These are phyloP conservation scores for Ennomos erosarius DNA, from an alignment of 2,888 invertebrate genomes.

Conservation along the genomic window DNA sequence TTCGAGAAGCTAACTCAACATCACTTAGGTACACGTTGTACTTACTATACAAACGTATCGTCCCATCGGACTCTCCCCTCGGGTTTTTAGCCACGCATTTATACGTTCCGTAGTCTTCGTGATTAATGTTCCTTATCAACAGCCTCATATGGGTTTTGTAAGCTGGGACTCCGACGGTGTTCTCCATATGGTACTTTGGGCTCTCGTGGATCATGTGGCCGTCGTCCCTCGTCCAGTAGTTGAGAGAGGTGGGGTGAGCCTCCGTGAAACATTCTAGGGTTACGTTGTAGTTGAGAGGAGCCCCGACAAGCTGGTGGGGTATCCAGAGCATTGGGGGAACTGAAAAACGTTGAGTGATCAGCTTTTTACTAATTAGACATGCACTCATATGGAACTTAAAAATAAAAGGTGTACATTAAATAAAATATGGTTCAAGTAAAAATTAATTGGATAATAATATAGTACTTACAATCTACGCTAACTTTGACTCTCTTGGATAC, in stretches of 20 bases:
- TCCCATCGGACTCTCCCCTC: slow-evolving; percentile 95
- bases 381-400: too few species aligned
- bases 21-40: slow-evolving; percentile 13
- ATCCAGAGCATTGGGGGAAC: slow-evolving; percentile 97
- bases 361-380: slow-evolving; percentile 1
- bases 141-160: slow-evolving; percentile 96
- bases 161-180: slow-evolving; percentile 87
- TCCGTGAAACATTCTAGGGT: slow-evolving; percentile 96
- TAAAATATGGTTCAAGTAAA: too few species aligned
- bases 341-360: slow-evolving; percentile 57
- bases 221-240: slow-evolving; percentile 95
- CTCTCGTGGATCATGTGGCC: slow-evolving; percentile 96
- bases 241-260: slow-evolving; percentile 95
- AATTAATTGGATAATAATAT: too few species aligned
- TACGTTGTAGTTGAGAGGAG: slow-evolving; percentile 92
- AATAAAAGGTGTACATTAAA: too few species aligned
- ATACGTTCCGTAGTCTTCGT: slow-evolving; percentile 93
- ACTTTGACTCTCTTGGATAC: slow-evolving; percentile 97
- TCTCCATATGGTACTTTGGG: slow-evolving; percentile 91
- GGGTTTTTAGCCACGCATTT: slow-evolving; percentile 96
- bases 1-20: too few species aligned
- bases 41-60: slow-evolving; percentile 95
- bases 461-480: slow-evolving; percentile 95
- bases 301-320: slow-evolving; percentile 95
- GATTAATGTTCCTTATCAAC: slow-evolving; percentile 91